Percentiles rank a stretch among this genome's conserved stretches.
These are phyloP conservation scores for Bombyx mori DNA, from an alignment of 1,140 invertebrate genomes.

Conservation along the genomic window ASM3026992v2 NC_085131.1:10388501-10389000, in stretches of 20 bases:
- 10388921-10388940: too few species aligned
- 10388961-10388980: too few species aligned
- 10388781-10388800: too few species aligned
- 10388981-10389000: too few species aligned
- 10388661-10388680: too few species aligned
- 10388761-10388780: not conserved
- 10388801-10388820: not conserved
- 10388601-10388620: not conserved
- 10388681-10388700: not conserved
- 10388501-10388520: too few species aligned
- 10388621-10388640: not conserved
- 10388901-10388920: too few species aligned
- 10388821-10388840: not conserved
- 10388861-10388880: not conserved
- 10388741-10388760: not conserved
- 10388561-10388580: not conserved
- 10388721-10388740: not conserved
- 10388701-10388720: not conserved
- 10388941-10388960: too few species aligned
- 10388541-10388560: not conserved
- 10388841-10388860: not conserved
- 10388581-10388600: not conserved
- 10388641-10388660: conserved; percentile 1
- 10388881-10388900: too few species aligned
- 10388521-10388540: too few species aligned